These are phyloP conservation scores for Pollicipes pollicipes DNA, from an alignment of 1,140 invertebrate genomes.

Conservation along the genomic window DNA sequence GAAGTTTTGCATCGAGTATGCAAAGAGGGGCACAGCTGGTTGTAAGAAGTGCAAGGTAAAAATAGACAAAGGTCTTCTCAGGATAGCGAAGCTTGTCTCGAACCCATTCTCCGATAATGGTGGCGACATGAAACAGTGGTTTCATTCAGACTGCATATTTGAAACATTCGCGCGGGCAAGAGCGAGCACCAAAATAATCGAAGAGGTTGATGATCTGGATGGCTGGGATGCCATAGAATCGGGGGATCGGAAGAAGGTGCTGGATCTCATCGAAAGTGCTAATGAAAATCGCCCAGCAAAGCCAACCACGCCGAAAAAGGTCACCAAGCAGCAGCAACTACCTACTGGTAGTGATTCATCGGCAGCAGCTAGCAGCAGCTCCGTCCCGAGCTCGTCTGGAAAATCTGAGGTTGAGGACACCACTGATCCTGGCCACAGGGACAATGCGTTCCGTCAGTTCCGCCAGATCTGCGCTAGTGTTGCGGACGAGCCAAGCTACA, in stretches of 20 bases:
- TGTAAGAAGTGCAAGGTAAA: conserved; percentile 74
- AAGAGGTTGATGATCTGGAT: conserved; percentile 49
- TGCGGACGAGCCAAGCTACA: conserved; percentile 54
- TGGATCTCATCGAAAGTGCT: conserved; percentile 30
- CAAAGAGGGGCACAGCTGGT: conserved; percentile 55
- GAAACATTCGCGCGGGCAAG: conserved; percentile 56
- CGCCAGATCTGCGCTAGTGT: conserved; percentile 54
- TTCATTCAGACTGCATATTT: conserved; percentile 61
- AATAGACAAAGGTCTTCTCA: conserved; percentile 42
- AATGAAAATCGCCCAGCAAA: no score
- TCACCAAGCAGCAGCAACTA: no score
- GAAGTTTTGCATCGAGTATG: conserved; percentile 47
- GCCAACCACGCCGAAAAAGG: no score
- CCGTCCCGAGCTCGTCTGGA: no score
- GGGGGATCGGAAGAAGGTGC: conserved; percentile 46
- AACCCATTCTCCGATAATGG: conserved; percentile 55
- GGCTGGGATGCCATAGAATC: conserved; percentile 47
- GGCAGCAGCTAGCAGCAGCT: no score
- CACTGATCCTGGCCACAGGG: conserved; percentile 26
- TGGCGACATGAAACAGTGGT: conserved; percentile 73
- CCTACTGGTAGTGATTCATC: no score
- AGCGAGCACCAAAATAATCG: conserved; percentile 60
- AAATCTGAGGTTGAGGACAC: no score
- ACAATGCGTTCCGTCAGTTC: conserved; percentile 61
- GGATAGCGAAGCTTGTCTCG: conserved; percentile 41